These are phyloP conservation scores for Dioctria rufipes DNA, from an alignment of 2,888 invertebrate species.

Conservation along the genomic window DNA sequence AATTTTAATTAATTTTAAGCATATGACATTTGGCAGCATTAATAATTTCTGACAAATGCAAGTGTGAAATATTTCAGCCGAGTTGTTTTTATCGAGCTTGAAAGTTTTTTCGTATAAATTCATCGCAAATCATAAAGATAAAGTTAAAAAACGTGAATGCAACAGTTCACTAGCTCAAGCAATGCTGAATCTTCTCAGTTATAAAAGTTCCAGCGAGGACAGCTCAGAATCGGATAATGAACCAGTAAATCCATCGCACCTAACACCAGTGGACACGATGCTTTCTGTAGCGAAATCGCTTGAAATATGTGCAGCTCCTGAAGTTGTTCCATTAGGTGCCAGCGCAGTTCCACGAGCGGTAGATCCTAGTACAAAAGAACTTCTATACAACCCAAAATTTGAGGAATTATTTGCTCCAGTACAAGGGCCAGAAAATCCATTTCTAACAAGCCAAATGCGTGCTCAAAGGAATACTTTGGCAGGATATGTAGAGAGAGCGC, in stretches of 20 bases:
- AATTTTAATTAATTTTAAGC: no score
- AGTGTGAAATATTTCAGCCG: no score
- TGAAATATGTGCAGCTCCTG: slow-evolving; percentile 86
- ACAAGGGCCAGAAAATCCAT: slow-evolving; percentile 94
- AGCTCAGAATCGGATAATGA: slow-evolving; percentile 64
- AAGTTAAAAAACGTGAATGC: neutral
- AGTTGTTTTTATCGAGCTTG: no score
- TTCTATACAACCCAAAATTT: slow-evolving; percentile 92
- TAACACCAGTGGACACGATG: slow-evolving; percentile 75
- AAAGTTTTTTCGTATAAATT: no score
- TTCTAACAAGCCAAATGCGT: slow-evolving; percentile 89
- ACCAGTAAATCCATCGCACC: slow-evolving; percentile 72
- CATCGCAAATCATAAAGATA: no score
- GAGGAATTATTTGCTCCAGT: slow-evolving; percentile 95
- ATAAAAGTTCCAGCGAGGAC: slow-evolving; percentile 70
- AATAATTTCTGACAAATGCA: no score
- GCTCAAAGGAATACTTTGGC: slow-evolving; percentile 92
- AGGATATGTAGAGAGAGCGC: slow-evolving; percentile 95
- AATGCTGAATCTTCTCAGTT: slow-evolving; percentile 43
- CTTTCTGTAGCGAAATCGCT: slow-evolving; percentile 77
- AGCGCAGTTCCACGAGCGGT: slow-evolving; percentile 81
- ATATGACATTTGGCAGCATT: no score
- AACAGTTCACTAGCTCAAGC: neutral
- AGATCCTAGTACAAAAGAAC: slow-evolving; percentile 85
- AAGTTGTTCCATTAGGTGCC: slow-evolving; percentile 84